Evolutionary conservation across 2,888 invertebrate genomes (phyloP).

Genomic region (Herminia tarsipennalis): DNA sequence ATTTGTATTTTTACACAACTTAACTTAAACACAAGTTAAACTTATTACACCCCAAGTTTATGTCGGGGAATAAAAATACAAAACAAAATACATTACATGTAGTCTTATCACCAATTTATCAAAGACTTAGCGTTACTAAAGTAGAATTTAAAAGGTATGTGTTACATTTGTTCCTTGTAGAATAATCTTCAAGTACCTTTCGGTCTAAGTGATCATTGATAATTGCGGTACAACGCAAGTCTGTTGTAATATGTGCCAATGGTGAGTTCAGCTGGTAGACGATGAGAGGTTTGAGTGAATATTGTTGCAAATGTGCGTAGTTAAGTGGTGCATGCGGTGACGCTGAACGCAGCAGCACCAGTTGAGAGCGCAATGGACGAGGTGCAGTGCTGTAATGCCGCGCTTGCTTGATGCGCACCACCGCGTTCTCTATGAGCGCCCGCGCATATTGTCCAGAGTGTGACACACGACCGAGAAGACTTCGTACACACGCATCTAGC

Average conservation of each 20-base stretch:
- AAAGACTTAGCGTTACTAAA: too few species aligned
- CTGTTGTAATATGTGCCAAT: conserved; percentile 41
- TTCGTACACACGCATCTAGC: conserved; percentile 42
- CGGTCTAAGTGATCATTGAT: conserved; percentile 49
- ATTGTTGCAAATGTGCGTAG: neutral
- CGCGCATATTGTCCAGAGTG: conserved; percentile 54
- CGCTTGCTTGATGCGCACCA: conserved; percentile 43
- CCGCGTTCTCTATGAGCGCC: conserved; percentile 47
- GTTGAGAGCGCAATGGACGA: conserved; percentile 42
- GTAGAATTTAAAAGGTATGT: conserved; percentile 7
- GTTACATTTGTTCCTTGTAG: conserved; percentile 51
- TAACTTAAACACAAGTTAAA: too few species aligned
- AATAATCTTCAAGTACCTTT: conserved; percentile 39
- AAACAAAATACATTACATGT: too few species aligned
- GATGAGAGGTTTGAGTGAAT: conserved; percentile 21
- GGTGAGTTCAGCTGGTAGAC: conserved; percentile 42
- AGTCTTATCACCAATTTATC: too few species aligned
- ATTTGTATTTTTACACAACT: too few species aligned
- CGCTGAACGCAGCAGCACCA: conserved; percentile 42
- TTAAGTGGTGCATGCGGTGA: neutral
- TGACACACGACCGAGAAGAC: conserved; percentile 43
- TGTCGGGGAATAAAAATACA: too few species aligned
- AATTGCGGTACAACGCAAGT: conserved; percentile 47
- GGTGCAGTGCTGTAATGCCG: conserved; percentile 23
- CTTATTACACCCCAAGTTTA: too few species aligned